Conservation (phyloP, 1,140 invertebrate genomes). For the Cheumatopsyche charites region DNA sequence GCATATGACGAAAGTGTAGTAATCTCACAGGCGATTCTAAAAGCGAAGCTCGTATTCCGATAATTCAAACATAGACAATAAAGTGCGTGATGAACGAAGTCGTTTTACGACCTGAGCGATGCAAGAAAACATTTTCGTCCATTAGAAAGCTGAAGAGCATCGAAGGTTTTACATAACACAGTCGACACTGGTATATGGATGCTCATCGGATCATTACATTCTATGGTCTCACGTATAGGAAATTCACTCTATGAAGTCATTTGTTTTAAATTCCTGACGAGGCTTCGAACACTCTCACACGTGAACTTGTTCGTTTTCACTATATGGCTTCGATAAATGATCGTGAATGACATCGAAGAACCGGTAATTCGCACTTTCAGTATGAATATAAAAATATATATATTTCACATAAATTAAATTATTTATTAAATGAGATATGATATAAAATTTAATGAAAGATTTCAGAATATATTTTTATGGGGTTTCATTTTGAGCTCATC, state of each 20-base stretch:
- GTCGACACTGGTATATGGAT: background rate
- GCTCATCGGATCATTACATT: background rate
- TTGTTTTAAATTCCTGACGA: constrained; percentile 14
- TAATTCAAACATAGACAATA: too few relatives aligned
- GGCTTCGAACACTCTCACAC: background rate
- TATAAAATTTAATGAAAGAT: too few relatives aligned
- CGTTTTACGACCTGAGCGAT: too few relatives aligned
- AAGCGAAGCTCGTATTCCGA: too few relatives aligned
- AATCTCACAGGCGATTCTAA: too few relatives aligned
- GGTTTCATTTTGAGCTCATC: background rate
- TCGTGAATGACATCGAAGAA: background rate
- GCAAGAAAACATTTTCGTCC: constrained; percentile 20
- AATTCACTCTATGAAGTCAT: constrained; percentile 13
- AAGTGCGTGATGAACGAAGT: too few relatives aligned
- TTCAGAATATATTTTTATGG: too few relatives aligned
- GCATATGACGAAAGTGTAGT: too few relatives aligned
- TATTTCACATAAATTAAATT: too few relatives aligned
- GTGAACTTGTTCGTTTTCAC: constrained; percentile 9
- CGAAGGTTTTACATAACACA: constrained; percentile 29
- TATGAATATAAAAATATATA: too few relatives aligned
- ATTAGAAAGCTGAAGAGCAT: constrained; percentile 36
- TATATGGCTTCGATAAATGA: background rate
- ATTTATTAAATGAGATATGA: too few relatives aligned
- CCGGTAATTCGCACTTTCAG: too few relatives aligned
- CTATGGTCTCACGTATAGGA: background rate